Base-by-base conservation (phyloP, 2,888 invertebrate genomes). In the Tachina lurida region DNA sequence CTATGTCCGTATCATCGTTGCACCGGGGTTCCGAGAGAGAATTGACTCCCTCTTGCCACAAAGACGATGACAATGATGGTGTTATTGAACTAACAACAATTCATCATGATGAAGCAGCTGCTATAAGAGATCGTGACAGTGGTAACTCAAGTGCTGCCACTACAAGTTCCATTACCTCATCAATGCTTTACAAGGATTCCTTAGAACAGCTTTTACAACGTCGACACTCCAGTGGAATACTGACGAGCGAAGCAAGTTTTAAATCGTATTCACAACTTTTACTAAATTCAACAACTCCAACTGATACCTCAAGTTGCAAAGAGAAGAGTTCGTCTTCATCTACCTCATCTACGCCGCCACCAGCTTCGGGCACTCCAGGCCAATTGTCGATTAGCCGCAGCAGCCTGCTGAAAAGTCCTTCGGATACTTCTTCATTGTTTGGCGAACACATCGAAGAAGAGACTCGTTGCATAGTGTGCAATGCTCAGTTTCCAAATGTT, bases 401-500 rank as follows among this genome's bases (percentile, higher is more conserved):
- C 77, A 90, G 90, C 77, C 90, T 89, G 89, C 88, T 90, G 58
- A 90, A 91, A 86, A 91, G 91, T 85, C 91, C 91, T 13, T 91
- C 91, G 86, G 91, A 87, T 31, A 87, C 90, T 88, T 90, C 88
- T 77, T 89, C 92, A 39, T 89, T 92, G 47, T 92, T 92, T 84
- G 90, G 91, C 70, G 93, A 93, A 58, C 90, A 92, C 70, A 93
- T 93, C 80, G 93, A 93, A 88, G 93, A 93, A 88, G 93, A 93
- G 88, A 93, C 95, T 68, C 95, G 96, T 58, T 97, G 97, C 91
- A 95, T 96, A 71, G 96, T 97, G 15, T 97, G 97, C 92, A 95
- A 97, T 89, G 97, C 97, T 45, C 96, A 96, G 41, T 97, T 97
- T 91, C 97, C 97, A 31, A 97, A 97, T 60, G 94, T 96, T n/a